Evolutionary conservation across 2,888 invertebrate genomes (phyloP).

Genomic region (Siphlonurus alternatus): DNA sequence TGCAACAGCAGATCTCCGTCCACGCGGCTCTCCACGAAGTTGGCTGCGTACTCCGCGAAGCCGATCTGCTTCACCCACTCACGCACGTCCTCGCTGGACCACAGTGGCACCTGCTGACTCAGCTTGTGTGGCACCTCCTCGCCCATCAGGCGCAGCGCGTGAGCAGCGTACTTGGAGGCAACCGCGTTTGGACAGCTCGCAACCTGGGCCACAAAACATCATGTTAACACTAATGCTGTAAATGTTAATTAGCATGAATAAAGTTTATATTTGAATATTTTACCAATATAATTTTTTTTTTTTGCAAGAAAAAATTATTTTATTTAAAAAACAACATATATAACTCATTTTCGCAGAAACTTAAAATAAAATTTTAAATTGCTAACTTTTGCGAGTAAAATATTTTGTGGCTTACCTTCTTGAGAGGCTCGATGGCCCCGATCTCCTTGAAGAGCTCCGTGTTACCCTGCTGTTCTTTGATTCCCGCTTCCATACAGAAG

Average conservation of each 20-base stretch:
- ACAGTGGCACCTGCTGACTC: conserved; percentile 93
- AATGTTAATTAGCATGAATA: background rate
- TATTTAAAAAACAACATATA: too few species aligned
- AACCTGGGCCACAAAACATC: too few species aligned
- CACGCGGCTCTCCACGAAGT: conserved; percentile 81
- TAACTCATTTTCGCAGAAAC: too few species aligned
- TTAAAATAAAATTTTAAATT: too few species aligned
- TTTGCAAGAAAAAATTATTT: background rate
- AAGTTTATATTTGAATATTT: background rate
- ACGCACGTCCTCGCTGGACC: conserved; percentile 91
- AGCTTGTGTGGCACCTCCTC: conserved; percentile 95
- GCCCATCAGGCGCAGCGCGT: conserved; percentile 79
- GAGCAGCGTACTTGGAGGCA: conserved; percentile 91
- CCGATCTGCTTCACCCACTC: conserved; percentile 99
- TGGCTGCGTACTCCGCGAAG: conserved; percentile 64
- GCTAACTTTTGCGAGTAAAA: too few species aligned
- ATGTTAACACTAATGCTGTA: too few species aligned
- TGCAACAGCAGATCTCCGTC: conserved; percentile 92
- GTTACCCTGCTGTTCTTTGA: conserved; percentile 85
- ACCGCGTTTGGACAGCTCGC: conserved; percentile 97
- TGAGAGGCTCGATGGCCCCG: conserved; percentile 86
- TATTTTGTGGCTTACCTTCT: conserved; percentile 33
- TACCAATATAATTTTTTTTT: background rate
- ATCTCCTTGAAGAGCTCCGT: conserved; percentile 86
- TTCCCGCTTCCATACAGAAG: conserved; percentile 97